Conservation (phyloP, 2,888 invertebrate genomes). For the Galeopsomyia nigrocyanea region DNA sequence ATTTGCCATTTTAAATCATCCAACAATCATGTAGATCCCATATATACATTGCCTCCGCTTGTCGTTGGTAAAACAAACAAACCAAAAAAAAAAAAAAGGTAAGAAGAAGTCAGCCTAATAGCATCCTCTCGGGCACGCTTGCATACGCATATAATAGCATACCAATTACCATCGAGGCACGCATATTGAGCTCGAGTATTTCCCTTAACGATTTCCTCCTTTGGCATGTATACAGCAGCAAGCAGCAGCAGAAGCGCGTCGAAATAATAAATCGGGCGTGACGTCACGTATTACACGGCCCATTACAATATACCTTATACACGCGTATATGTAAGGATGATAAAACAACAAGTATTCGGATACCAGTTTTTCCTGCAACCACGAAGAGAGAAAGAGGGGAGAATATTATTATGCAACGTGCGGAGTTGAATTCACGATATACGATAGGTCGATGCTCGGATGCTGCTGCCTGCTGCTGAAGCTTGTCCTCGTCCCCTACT, state of each 20-base stretch:
- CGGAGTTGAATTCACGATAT: constrained; percentile 8
- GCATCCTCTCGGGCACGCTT: constrained; percentile 7
- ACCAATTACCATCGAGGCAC: constrained; percentile 2
- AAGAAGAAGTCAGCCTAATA: constrained; percentile 3
- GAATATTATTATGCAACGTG: constrained; percentile 32
- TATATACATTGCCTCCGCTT: not conserved
- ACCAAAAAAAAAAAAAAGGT: constrained; percentile 21
- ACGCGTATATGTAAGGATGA: no score
- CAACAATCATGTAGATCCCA: constrained; percentile 1
- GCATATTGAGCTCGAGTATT: no score
- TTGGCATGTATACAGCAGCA: no score
- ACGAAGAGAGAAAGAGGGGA: not conserved
- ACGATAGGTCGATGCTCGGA: constrained; percentile 8
- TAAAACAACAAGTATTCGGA: not conserved
- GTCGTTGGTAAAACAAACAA: no score
- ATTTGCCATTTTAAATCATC: constrained; percentile 7
- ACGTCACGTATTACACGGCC: no score
- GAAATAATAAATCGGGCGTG: no score
- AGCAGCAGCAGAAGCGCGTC: no score
- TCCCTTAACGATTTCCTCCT: no score
- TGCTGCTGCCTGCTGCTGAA: not conserved
- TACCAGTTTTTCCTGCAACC: constrained; percentile 18
- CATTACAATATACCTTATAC: no score
- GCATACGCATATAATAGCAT: constrained; percentile 9
- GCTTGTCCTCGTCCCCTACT: constrained; percentile 35